Percentiles rank a stretch among this genome's conserved stretches.
Evolutionary conservation across 2,888 invertebrate species (phyloP).

Genomic region (Buathra laborator): DNA sequence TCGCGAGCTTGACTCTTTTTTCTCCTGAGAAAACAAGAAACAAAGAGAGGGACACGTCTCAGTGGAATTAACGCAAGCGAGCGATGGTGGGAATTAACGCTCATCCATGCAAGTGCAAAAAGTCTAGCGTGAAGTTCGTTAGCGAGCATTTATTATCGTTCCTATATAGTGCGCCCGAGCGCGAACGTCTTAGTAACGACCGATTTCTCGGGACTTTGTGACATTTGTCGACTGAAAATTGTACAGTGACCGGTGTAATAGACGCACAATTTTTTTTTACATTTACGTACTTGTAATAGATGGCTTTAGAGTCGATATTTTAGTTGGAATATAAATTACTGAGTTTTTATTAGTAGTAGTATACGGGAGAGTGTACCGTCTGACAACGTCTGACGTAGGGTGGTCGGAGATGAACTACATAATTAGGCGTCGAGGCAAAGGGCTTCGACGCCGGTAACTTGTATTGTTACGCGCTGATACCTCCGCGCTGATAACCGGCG

Average conservation of each 20-base stretch:
- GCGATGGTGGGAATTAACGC: slow-evolving; percentile 30
- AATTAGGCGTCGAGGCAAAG: no score
- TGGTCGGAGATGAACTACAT: no score
- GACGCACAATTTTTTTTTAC: not conserved
- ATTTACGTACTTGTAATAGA: no score
- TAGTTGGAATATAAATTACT: no score
- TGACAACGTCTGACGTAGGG: no score
- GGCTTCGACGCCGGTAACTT: no score
- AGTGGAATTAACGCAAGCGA: slow-evolving; percentile 38
- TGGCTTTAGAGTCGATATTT: no score
- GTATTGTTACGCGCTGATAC: no score
- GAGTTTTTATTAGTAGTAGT: no score
- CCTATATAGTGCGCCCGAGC: slow-evolving; percentile 6
- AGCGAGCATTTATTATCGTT: slow-evolving; percentile 49
- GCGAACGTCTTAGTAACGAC: slow-evolving; percentile 22
- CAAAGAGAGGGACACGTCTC: slow-evolving; percentile 35
- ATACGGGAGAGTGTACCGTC: no score
- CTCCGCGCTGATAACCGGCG: no score
- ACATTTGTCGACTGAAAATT: not conserved
- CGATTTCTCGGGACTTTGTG: slow-evolving; percentile 26
- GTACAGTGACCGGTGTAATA: not conserved
- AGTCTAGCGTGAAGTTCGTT: slow-evolving; percentile 53
- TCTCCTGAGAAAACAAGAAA: slow-evolving; percentile 29
- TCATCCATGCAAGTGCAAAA: slow-evolving; percentile 51
- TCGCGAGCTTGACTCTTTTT: slow-evolving; percentile 29